Evolutionary conservation across 1,140 invertebrate genomes (phyloP).

Genomic region (Bombus pascuorum): DNA sequence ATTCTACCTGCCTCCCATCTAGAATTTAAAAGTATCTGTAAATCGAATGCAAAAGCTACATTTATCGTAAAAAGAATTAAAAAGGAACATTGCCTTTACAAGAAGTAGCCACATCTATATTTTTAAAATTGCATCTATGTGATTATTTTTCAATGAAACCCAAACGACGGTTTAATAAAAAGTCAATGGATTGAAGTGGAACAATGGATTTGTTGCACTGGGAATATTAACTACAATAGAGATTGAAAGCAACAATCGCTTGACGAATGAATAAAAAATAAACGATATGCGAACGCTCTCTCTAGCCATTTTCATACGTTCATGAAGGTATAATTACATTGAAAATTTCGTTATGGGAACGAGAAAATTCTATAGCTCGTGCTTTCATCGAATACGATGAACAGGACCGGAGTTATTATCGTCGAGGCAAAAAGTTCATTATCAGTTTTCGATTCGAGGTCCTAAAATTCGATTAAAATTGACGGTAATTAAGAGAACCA

Average conservation of each 20-base stretch:
- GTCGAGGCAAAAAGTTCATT: neutral
- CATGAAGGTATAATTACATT: neutral
- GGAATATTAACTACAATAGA: neutral
- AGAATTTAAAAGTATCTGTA: no score
- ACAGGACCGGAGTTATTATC: neutral
- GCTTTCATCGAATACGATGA: slow-evolving; percentile 9
- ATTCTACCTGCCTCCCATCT: no score
- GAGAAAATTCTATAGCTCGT: neutral
- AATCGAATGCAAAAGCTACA: no score
- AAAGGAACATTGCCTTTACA: no score
- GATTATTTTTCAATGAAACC: neutral
- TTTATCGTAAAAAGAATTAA: no score
- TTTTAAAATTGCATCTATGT: no score
- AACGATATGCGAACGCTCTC: neutral
- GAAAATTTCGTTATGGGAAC: neutral
- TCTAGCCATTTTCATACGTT: neutral
- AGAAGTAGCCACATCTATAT: no score
- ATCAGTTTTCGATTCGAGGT: slow-evolving; percentile 13
- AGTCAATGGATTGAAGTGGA: neutral
- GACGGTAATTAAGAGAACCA: slow-evolving; percentile 8
- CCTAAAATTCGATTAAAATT: slow-evolving; percentile 18
- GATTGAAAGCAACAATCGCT: neutral
- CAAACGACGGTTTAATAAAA: neutral
- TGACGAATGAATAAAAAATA: neutral
- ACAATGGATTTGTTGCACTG: neutral